phyloP scores from a whole-genome alignment of 2,888 invertebrate genomes.

The Callinectes sapidus region DNA sequence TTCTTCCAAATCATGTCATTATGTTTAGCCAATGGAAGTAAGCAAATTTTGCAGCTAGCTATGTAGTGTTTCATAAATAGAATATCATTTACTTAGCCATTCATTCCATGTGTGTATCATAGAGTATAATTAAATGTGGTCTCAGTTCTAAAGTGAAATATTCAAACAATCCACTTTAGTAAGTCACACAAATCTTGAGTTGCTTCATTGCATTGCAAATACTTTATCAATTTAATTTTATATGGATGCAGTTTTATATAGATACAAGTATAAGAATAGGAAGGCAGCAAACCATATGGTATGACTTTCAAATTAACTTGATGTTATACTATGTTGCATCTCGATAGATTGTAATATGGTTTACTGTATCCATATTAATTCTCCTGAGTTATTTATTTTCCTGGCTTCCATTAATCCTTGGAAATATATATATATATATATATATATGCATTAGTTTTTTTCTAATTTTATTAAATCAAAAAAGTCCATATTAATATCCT shows the following conservation, averaged over 20 bases:
- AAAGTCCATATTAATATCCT: background rate
- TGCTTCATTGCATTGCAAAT: background rate
- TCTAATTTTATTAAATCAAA: background rate
- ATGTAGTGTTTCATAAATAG: background rate
- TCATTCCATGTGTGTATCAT: slow-evolving; percentile 30
- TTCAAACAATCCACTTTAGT: background rate
- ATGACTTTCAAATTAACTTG: background rate
- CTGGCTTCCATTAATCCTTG: background rate
- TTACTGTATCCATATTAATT: background rate
- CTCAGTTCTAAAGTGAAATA: background rate
- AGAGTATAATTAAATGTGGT: background rate
- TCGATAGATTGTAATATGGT: background rate
- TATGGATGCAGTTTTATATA: background rate
- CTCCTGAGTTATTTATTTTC: background rate
- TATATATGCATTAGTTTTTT: background rate
- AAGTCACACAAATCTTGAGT: background rate
- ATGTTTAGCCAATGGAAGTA: background rate
- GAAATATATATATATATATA: background rate
- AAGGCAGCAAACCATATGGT: background rate
- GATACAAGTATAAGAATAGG: background rate
- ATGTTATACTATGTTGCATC: background rate
- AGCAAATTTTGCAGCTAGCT: background rate
- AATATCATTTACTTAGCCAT: slow-evolving; percentile 16
- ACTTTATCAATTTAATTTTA: background rate
- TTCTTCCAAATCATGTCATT: background rate